Percentiles rank a stretch among this genome's conserved stretches.
phyloP scores from a whole-genome alignment of 2,888 invertebrate genomes.

The Coenonympha arcania region DNA sequence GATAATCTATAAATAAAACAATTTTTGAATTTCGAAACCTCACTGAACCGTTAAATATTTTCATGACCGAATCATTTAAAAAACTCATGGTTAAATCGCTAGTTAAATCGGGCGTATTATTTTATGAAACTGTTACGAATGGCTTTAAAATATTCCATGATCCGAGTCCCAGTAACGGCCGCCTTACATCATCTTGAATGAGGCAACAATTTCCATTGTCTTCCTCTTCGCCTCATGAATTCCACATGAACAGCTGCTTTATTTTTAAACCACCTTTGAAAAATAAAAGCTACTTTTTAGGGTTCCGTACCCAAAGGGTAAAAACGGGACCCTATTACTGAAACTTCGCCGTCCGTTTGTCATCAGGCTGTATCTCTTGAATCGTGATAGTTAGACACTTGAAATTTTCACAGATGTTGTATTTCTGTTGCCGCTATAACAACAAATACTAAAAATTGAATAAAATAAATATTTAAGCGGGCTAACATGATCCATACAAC shows the following conservation, averaged over 20 bases:
- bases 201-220: constrained; percentile 46
- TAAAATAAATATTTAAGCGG: no score
- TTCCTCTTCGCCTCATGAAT: constrained; percentile 46
- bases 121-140: constrained; percentile 21
- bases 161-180: constrained; percentile 34
- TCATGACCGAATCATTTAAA: constrained; percentile 14
- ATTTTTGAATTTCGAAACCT: constrained; percentile 8
- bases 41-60: constrained; percentile 11
- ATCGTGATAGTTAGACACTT: no score
- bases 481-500: no score
- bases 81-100: constrained; percentile 19
- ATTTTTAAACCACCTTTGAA: constrained; percentile 13
- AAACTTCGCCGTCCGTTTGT: no score
- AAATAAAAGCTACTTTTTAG: constrained; percentile 14
- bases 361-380: no score
- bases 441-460: no score
- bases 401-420: no score
- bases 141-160: constrained; percentile 24
- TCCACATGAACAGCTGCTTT: constrained; percentile 26
- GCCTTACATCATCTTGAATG: constrained; percentile 40
- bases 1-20: constrained; percentile 1
- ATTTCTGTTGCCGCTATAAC: no score
- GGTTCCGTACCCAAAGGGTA: no score
- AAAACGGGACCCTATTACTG: no score
- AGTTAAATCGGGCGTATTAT: constrained; percentile 19